Evolutionary conservation across 2,888 invertebrate genomes (phyloP), one percentile per base, ranked within the genome.

Genomic region (Melinaea menophilus): DNA sequence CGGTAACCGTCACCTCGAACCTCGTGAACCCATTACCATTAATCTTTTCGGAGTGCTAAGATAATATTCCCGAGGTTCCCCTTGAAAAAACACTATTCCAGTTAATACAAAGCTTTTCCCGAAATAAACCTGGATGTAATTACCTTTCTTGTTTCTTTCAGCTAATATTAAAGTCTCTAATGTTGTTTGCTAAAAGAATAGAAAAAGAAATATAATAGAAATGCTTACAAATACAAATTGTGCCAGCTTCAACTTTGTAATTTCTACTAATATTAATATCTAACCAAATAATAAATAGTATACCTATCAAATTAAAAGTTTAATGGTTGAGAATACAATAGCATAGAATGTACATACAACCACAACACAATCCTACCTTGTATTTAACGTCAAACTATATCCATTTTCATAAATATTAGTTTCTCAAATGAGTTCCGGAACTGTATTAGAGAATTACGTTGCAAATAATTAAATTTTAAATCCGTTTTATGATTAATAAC

Each of bases 1-100:
- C 75, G 73, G 74, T 75, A 75, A 79, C 72, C 78, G 83, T 84
- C 84, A 84, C 81, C 82, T 82, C 79, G 73, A 76, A 79, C 78
- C 80, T 79, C 73, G 77, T 76, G 83, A 84, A 79, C 81, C 82
- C 82, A 85, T 85, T 86, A 85, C 78, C 86, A 85, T 87, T 87
- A 82, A 85, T 86, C 86, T 85, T 81, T 75, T 77, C 76, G 79
- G 75, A 79, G 75, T 77, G 79, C 78, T 79, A 82, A 83, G 84
- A 85, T 86, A 85, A 84, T 84, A 84, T 83, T 80, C 79, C 71
- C 75, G 73, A 35, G 61, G 76, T 78, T 79, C 76, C 74, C 76
- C 79, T 80, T 81, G 71, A 79, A 85, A 85, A 86, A 84, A 84
- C 80, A 82, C 80, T 80, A 80, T 75, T 75, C 65, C 62, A 75